phyloP scores from a whole-genome alignment of 2,113 vertebrate genomes.

The Hippotragus niger region DNA sequence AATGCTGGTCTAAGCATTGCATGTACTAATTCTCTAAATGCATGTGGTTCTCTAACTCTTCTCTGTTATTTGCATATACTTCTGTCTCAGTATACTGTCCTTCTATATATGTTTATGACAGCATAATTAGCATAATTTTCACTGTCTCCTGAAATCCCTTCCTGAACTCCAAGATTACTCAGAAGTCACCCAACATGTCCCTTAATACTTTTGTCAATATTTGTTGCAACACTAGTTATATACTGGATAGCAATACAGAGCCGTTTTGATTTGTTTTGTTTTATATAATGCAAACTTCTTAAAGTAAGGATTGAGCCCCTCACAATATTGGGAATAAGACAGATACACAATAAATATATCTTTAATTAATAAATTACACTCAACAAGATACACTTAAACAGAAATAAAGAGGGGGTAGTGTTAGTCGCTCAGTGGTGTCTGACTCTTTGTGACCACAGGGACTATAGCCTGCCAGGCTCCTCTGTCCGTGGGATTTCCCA shows the following conservation, averaged over 20 bases:
- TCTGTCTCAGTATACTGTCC: background rate
- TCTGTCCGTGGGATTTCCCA: too few relatives aligned
- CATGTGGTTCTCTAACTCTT: background rate
- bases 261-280: background rate
- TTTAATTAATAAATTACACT: background rate
- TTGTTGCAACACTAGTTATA: background rate
- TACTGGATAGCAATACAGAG: background rate
- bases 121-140: background rate
- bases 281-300: background rate
- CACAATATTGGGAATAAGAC: background rate
- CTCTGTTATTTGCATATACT: background rate
- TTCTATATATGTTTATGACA: background rate
- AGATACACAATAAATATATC: background rate
- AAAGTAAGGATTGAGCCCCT: background rate
- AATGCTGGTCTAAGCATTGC: background rate
- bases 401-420: too few relatives aligned
- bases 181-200: background rate
- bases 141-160: background rate
- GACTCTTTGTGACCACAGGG: too few relatives aligned
- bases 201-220: too few relatives aligned
- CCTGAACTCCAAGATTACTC: background rate
- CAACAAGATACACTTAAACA: background rate
- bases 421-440: too few relatives aligned
- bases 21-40: background rate
- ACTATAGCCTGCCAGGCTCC: too few relatives aligned